Evolutionary conservation across 1,140 invertebrate genomes (phyloP), one percentile per base, ranked within the genome.

Genomic region (Drosophila kohkoa): DNA sequence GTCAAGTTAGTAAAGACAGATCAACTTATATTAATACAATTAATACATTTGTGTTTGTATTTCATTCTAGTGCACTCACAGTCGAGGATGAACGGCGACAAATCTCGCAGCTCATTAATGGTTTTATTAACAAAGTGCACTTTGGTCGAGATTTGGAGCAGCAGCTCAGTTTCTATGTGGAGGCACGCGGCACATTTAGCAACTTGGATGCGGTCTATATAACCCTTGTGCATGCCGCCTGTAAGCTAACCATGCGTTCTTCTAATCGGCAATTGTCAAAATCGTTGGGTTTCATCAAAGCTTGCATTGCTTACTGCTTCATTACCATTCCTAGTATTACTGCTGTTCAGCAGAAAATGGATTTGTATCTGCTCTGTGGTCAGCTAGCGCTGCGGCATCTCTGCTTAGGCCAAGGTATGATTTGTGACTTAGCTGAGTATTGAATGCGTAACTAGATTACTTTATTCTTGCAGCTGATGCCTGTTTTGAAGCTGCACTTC

Each of bases 251-350:
- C 0, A 95, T 97, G 72, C 96, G 96, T 2, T 94, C 96, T 85
- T 96, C 97, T 83, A 97, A 96, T 1, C 94, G 95, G 78, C 96
- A 96, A 93, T 97, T 96, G 1, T 95, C 94, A 2, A 83, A 77
- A 35, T 80, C 80, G 4, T 75, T 62, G 35, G 95, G 96, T 66
- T 98, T 98, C 94, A 96, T 98, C 28, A 95, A 97, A 79, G 98
- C 98, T n/a, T 99, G 98, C 94, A 95, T 97, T 57, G 98, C 98
- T 0, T 99, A 98, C 93, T 96, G 96, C 93, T 99, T 96, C 91
- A 98, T 99, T 41, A 99, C 98, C 1, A 97, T 99, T 93, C 98
- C 98, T 20, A 99, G 98, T 5, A 95, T 99, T 79, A 94, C 94
- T 70, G 96, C 96, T 71, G 94, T 96, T 5, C 94, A 96, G 68